Evolutionary conservation across 2,113 vertebrate genomes (phyloP), one percentile per base, ranked within the genome.

Genomic region (Sprattus sprattus): DNA sequence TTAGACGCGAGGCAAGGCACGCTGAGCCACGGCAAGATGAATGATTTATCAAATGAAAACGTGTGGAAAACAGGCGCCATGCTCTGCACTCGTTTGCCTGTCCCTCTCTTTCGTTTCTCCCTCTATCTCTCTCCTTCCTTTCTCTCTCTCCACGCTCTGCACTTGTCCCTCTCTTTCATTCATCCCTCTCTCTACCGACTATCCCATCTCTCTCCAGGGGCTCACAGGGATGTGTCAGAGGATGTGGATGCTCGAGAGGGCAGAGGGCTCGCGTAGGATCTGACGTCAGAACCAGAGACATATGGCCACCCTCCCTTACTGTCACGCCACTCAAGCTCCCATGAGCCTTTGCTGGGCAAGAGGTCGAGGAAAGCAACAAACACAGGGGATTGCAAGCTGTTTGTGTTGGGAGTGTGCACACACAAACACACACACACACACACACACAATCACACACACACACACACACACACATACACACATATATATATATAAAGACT

Each of bases 291-390:
- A 85, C 84, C 85, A 86, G 81, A 83, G 85, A 88, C 87, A 88
- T 88, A 88, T 88, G 87, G 87, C 60, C 83, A 46, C 81, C 64
- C 44, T 46, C 50, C 25, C 71, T 49, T 32, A 57, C 87, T 39
- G 85, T 71, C 85, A 82, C 57, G 83, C 78, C 85, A 88, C 87
- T 88, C 87, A 88, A 86, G 85, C 85, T 84, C 87, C 87, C 82
- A 67, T 81, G 84, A 84, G 78, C 82, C 85, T 88, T 82, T 83
- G 84, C 82, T 47, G 50, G 22, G 83, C 45, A 84, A 78, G 86
- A 88, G 87, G 87, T 85, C 85, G 54, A 82, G 85, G 82, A 84
- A 81, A 6, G 57, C 45, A 88, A 78, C 32, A 6, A 39, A 78
- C 25, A 32, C 71, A 32, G 10, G 15, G 71, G 11, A 16, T 9